Evolutionary conservation across 2,113 vertebrate genomes (phyloP), one percentile per base, ranked within the genome.

Genomic region (Gallinago media): DNA sequence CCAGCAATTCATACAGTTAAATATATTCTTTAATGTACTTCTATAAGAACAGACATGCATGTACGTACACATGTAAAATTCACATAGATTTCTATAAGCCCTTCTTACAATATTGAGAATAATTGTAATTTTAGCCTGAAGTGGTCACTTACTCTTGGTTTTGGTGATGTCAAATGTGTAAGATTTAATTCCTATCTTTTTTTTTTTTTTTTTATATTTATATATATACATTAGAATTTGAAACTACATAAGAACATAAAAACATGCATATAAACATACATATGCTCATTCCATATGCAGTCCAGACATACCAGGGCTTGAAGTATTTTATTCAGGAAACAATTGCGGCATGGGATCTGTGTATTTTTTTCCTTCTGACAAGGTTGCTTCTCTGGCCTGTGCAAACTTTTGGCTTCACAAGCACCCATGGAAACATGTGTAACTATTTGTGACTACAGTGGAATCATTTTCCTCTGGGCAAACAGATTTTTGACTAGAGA

Each of bases 391-490:
- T 65, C 20, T 23, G 27, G 47, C 27, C 49, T 70, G 20, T 79
- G 52, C 42, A 85, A 85, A 59, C 20, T 92, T 92, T 76, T 95
- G 90, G 61, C 86, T 95, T 89, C 85, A 65, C 40, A 93, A 86
- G 49, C 62, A 96, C 89, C 86, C 91, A 36, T 95, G 56, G 75
- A 96, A 71, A 88, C 74, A 68, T 77, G 31, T 85, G 74, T 25
- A 86, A 68, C 46, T 85, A 16, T 94, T 94, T 95, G 59, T 96
- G 94, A 95, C 70, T 95, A 72, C 62, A 97, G n/a, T 47, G 40
- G 95, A 97, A 97, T 89, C 19, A 36, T 86, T 97, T 95, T 94
- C 93, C 71, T 67, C 70, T 96, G 81, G 63, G 55, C 75, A 92
- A 92, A 96, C 52, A 87, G 86, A 97, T 85, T 92, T 95, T 93